phyloP scores from a whole-genome alignment of 30 jellyfish, hydroid and myxozoan species.

The Sanderia malayensis region DNA sequence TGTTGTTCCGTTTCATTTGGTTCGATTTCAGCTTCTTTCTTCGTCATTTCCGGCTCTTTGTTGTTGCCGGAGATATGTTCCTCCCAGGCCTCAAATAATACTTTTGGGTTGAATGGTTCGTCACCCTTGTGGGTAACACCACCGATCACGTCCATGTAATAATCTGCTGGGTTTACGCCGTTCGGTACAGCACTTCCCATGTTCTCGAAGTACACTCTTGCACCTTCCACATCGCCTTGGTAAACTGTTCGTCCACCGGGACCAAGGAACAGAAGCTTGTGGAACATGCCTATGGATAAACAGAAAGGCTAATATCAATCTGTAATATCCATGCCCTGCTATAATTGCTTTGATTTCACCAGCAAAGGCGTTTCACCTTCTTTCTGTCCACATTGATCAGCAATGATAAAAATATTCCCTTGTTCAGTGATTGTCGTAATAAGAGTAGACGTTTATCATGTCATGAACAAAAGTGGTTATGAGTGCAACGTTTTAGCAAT shows the following conservation, averaged over 20 bases:
- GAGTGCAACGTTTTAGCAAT: too few relatives aligned
- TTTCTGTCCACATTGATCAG: too few relatives aligned
- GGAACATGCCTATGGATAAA: slow-evolving; percentile 75
- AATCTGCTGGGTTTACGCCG: slow-evolving; percentile 65
- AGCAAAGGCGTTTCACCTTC: too few relatives aligned
- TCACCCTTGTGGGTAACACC: slow-evolving; percentile 41
- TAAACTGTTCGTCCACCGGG: slow-evolving; percentile 75
- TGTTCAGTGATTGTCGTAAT: too few relatives aligned
- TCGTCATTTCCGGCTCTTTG: background rate
- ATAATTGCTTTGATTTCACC: too few relatives aligned
- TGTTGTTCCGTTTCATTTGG: too few relatives aligned
- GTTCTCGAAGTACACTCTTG: slow-evolving; percentile 36
- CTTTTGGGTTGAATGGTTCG: slow-evolving; percentile 20
- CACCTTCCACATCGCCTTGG: slow-evolving; percentile 57
- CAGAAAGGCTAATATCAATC: too few relatives aligned
- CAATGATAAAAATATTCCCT: too few relatives aligned
- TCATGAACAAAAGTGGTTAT: too few relatives aligned
- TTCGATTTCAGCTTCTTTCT: background rate
- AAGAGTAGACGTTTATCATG: too few relatives aligned
- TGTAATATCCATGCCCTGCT: too few relatives aligned
- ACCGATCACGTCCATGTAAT: slow-evolving; percentile 67
- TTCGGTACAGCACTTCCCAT: slow-evolving; percentile 41
- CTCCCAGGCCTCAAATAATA: slow-evolving; percentile 52
- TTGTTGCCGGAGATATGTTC: background rate
- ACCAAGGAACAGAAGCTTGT: slow-evolving; percentile 58